Base-by-base conservation (phyloP, 1,140 invertebrate genomes). In the Arion vulgaris region DNA sequence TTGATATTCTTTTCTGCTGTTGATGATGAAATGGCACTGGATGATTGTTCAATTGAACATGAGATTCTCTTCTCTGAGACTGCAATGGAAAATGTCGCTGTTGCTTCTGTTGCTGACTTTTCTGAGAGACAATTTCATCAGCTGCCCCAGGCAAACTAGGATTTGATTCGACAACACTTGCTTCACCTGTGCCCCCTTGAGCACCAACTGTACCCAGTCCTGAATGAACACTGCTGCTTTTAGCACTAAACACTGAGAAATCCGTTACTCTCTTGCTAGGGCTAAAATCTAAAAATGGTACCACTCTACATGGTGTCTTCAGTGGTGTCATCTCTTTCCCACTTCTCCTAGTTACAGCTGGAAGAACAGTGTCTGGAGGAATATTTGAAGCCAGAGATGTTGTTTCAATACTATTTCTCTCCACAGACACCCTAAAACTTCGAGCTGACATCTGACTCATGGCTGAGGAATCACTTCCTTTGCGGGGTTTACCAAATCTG, bases 341-440 rank as follows among this genome's bases (percentile, higher is more conserved):
- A 7, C 26, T 45, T 57, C 68, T 69, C 32, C 38, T 57, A 0
- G 68, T 74, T 19, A 74, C 71, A 34, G 80, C 80, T 19, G 78
- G 78, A 11, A 80, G 41, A 41, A 80, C 28, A 1, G 49, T 51
- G 45, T 73, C 80, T 36, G 69, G 80, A 73, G 34, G 68, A 38
- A 62, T 66, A 45, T 73, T 81, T 13, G 80, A 81, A 28, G 41
- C 38, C 45, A 81, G 36, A 1, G 80, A 81, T n/a, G 36, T 51
- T 15, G 71, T 73, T 36, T 81, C 80, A n/a, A 74, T 72, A 36
- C 80, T 81, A 62, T 81, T 81, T 69, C 71, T 81, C 45, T 74
- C 49, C 71, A 73, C 72, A 38, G 71, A 73, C 15, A 81, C 9
- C 23, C 49, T 13, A 68, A 81, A 26, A 32, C 80, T 81, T 11